A percentile compares a stretch with the other conserved stretches of the same genome.
Conservation (phyloP, 2,113 vertebrate genomes). For the Calyptommatus sinebrachiatus region DNA sequence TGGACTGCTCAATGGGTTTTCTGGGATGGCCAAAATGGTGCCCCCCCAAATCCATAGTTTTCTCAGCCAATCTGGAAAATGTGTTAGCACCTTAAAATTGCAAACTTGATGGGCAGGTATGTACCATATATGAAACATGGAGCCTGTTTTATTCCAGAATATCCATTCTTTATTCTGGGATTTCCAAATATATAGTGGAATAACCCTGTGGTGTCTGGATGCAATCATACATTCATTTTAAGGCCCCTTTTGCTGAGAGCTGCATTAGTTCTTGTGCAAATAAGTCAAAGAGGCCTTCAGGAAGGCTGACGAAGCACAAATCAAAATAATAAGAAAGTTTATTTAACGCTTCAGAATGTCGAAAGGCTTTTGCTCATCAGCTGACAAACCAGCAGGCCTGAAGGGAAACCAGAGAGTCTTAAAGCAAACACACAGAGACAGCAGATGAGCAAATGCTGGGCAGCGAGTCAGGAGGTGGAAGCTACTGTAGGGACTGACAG, state of each 20-base stretch:
- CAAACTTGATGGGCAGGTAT: background rate
- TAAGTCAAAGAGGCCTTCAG: background rate
- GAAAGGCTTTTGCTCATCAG: background rate
- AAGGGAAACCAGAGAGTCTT: background rate
- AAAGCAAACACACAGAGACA: background rate
- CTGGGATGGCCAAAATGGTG: no score
- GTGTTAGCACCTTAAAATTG: background rate
- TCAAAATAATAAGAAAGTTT: background rate
- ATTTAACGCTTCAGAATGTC: background rate
- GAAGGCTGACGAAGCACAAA: background rate
- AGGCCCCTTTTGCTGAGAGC: background rate
- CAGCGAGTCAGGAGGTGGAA: background rate
- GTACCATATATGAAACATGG: background rate
- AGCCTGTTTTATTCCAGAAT: no score
- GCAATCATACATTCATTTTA: background rate
- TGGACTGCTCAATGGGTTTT: no score
- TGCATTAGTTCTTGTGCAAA: background rate
- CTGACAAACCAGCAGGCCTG: background rate
- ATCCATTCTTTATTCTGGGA: no score
- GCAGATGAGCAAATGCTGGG: background rate
- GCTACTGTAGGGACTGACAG: background rate
- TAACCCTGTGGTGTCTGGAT: no score
- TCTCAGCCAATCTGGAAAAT: no score
- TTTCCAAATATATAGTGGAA: no score
- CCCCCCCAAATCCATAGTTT: no score